Evolutionary conservation across 2,888 invertebrate species (phyloP).

Genomic region (Troides oblongomaculatus): DNA sequence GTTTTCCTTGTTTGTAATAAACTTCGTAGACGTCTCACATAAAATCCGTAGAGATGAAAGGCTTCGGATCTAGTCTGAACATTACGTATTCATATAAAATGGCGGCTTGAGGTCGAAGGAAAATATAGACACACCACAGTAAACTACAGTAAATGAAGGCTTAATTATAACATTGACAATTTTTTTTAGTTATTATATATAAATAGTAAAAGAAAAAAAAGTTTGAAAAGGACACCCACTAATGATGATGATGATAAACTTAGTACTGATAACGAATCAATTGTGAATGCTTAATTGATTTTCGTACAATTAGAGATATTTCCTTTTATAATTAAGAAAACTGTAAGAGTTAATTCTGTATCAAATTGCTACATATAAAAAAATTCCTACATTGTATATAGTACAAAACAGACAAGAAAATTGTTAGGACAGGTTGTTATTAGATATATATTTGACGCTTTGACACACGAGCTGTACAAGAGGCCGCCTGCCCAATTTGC

Average conservation of each 20-base stretch:
- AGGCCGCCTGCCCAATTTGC: conserved; percentile 23
- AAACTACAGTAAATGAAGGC: no score
- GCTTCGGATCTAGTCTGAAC: neutral
- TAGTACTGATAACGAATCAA: no score
- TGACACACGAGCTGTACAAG: conserved; percentile 14
- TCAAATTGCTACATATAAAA: neutral
- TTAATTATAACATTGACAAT: no score
- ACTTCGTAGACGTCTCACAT: neutral
- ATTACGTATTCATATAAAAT: neutral
- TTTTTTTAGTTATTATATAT: no score
- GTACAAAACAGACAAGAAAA: neutral
- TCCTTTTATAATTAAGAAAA: no score
- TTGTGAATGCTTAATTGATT: no score
- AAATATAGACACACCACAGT: neutral
- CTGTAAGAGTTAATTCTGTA: no score
- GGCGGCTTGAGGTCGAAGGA: neutral
- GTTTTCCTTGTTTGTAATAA: neutral
- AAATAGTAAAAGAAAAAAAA: no score
- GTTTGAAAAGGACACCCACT: no score
- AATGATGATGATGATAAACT: no score
- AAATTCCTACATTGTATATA: neutral
- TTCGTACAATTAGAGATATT: no score
- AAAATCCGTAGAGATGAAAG: neutral
- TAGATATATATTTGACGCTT: conserved; percentile 15
- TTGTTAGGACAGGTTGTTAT: neutral